Base-by-base conservation (phyloP, 2,888 invertebrate species). In the Apodemia mormo region DNA sequence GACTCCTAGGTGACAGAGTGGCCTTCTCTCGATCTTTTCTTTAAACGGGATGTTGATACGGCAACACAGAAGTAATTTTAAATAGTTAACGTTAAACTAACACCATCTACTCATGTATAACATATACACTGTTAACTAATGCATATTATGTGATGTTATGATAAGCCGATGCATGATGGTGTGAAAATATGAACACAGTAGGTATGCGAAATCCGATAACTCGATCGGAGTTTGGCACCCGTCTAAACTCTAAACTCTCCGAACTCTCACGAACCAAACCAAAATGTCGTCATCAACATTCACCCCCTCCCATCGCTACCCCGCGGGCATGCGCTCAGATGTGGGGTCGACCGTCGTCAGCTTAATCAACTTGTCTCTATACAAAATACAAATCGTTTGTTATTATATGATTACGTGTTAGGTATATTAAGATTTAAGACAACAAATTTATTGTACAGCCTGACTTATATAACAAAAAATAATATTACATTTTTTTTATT, bases 261-360 rank as follows among this genome's bases (percentile, higher is more conserved):
- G 30, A 33, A 43, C 66, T 40, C 37, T 14, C 49, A 45, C 43
- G 61, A 68, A 61, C 58, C 58, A 58, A 81, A 86, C 83, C 82
- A 81, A 85, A 88, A 86, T 87, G 88, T 88, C 88, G 88, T 89
- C 89, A 89, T 87, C 86, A 87, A 87, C 83, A 83, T 84, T 81
- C 82, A 79, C 81, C 79, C 75, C 75, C 69, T 74, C 75, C 74
- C 75, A 78, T 76, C 78, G 77, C 75, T 74, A 75, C 76, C 75
- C 75, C 75, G 73, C 76, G 85, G 79, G 82, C 88, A 87, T 88
- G 86, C 87, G 88, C 88, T 78, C 80, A 72, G 81, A 78, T 82
- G 82, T 82, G 78, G 81, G 80, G 81, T 80, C 67, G 67, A 45
- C 66, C 67, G 64, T n/a, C 67, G 81, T 71, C 72, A 68, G 72